phyloP scores from a whole-genome alignment of 2,113 vertebrate species.

The Tyto alba region DNA sequence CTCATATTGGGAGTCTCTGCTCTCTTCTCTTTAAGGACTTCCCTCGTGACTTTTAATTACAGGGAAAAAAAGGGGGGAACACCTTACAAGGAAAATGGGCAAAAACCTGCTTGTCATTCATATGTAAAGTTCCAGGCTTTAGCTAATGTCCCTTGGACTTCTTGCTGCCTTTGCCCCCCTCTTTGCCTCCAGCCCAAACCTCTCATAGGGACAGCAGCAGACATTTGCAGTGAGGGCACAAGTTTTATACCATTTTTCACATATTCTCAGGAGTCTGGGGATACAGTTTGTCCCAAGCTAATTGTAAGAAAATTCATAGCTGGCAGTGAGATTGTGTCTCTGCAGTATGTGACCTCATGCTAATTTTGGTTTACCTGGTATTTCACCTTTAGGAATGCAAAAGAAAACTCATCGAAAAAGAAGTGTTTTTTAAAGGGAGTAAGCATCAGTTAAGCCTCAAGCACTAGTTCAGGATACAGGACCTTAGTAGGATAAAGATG shows the following conservation, averaged over 20 bases:
- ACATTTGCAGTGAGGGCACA: not conserved
- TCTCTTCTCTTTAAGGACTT: not conserved
- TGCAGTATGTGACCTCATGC: not conserved
- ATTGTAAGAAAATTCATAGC: not conserved
- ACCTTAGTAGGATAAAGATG: not conserved
- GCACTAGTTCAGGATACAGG: not conserved
- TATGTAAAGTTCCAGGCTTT: not conserved
- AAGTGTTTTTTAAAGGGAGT: not conserved
- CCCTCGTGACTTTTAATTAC: not conserved
- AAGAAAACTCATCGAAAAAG: not conserved
- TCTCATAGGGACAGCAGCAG: not conserved
- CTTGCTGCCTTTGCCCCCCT: accelerated
- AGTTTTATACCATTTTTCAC: not conserved
- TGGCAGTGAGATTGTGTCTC: not conserved
- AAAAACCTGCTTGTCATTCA: not conserved
- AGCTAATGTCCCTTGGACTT: not conserved
- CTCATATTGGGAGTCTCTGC: not conserved
- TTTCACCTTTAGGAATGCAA: not conserved
- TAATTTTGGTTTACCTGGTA: not conserved
- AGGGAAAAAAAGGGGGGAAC: not conserved
- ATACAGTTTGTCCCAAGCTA: not conserved
- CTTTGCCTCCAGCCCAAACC: accelerated
- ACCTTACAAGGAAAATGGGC: not conserved
- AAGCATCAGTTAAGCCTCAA: not conserved
- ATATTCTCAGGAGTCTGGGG: accelerated